Base-by-base conservation (phyloP, 2,888 invertebrate species). In the Acheta domesticus region DNA sequence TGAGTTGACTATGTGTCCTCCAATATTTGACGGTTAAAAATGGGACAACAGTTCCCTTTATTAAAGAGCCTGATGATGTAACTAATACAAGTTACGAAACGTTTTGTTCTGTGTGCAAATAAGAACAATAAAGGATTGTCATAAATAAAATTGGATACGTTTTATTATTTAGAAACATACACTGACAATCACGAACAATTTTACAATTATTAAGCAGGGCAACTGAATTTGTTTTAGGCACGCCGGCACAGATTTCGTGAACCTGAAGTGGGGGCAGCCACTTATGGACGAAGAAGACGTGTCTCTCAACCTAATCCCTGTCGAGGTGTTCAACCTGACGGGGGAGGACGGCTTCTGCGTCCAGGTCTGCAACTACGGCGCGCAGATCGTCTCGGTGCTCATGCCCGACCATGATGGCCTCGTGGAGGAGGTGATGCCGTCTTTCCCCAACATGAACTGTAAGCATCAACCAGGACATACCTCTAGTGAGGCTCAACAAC, bases 391-490 rank as follows among this genome's bases (percentile, higher is more conserved):
- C 16, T 62, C 62, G 16, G n/a, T 62, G 16, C 62, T 62, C 62
- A 62, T 62, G 62, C 14, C 62, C 14, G 62, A 62, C 62, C 14
- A n/a, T 5, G 62, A 62, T 12, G 62, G 62, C 16, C 16, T 62
- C 16, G 62, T 62, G 62, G 62, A 62, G 62, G 62, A 62, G n/a
- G 62, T 62, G 16, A 62, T 62, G 62, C 62, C n/a, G 62, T 62
- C 62, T 62, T 62, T 19, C 62, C 62, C 62, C 62, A 62, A 62
- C 62, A 62, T 62, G 16, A 62, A 62, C 62, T 8, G 62, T 62
- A n/a, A 62, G 62, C n/a, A 62, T 62, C 36, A 36, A 36, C 8
- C 1, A 36, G 36, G 0, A 36, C 36, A 36, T 36, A 5, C 36
- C 62, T 62, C 62, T 19, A n/a, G 16, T 62, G 62, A n/a, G 62